Base-by-base conservation (phyloP, 2,113 vertebrate genomes). In the Paramisgurnus dabryanus region DNA sequence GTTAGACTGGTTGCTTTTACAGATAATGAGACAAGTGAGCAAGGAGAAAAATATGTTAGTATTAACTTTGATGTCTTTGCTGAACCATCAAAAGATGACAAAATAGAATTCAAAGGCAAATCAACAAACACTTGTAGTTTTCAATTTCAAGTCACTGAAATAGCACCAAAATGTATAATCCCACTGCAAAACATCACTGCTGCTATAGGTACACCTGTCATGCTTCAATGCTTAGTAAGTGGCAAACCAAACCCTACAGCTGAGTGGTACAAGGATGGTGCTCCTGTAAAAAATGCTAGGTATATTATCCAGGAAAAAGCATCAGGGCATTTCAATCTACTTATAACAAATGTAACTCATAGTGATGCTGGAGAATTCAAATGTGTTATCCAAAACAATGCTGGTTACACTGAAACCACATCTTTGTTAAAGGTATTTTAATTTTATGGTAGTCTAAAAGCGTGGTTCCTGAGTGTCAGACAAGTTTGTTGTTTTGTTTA, bases 111-210 rank as follows among this genome's bases (percentile, higher is more conserved):
- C 87, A 94, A 92, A 85, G 93, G 94, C 79, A 94, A 97, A 90
- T 92, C 92, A 17, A 91, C 93, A 0, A 95, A 93, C 7, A 93
- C 88, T 68, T 98, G 95, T 76, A 94, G 92, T 85, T 98, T 98
- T 90, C 95, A 97, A 70, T 98, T 98, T 80, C 94, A 96, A 81
- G 91, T 98, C 50, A 94, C 92, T 10, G 97, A 98, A 85, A 88
- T 89, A 0, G 88, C 95, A 39, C 97, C 97, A 0, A 95, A 90
- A 86, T 98, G 96, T 87, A 85, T 95, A 61, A 94, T 94, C 83
- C 93, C 92, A 0, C 82, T 98, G 85, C 94, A 91, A 73, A 93
- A 96, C 75, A 90, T 95, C 40, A 94, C 87, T 0, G 93, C 95
- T 7, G 95, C 91, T 0, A 41, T 92, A 66, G 96, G 96, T 18